Conservation (phyloP, 2,113 vertebrate species). For the Misgurnus anguillicaudatus region DNA sequence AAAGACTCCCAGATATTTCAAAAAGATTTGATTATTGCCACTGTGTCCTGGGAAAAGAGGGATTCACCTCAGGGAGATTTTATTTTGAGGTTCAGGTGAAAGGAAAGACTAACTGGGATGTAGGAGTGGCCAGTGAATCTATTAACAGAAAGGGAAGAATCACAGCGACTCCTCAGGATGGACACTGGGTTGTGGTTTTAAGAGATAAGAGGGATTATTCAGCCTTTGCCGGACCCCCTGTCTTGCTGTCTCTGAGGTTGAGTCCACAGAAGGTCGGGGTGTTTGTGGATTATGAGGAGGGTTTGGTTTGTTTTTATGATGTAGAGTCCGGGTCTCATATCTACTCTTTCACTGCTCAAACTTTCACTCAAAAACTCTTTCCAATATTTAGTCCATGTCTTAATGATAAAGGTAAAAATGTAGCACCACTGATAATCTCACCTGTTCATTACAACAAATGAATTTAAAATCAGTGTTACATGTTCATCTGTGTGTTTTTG, state of each 20-base stretch:
- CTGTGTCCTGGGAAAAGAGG: no score
- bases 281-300: not conserved
- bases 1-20: no score
- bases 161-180: not conserved
- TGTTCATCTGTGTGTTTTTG: no score
- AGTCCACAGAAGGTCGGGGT: not conserved
- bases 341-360: no score
- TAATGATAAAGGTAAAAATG: not conserved
- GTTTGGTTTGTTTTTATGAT: no score
- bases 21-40: no score
- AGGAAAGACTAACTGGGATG: no score
- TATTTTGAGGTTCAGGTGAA: not conserved
- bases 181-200: accelerated
- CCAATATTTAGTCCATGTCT: accelerated
- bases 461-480: not conserved
- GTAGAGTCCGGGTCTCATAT: no score
- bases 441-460: not conserved
- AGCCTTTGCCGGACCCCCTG: accelerated
- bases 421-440: not conserved
- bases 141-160: not conserved
- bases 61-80: not conserved
- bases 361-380: no score
- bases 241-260: not conserved
- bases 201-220: not conserved
- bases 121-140: not conserved